Percentiles rank a stretch among this genome's conserved stretches.
phyloP scores from a whole-genome alignment of 2,113 vertebrate genomes.

The Cathartes aura region DNA sequence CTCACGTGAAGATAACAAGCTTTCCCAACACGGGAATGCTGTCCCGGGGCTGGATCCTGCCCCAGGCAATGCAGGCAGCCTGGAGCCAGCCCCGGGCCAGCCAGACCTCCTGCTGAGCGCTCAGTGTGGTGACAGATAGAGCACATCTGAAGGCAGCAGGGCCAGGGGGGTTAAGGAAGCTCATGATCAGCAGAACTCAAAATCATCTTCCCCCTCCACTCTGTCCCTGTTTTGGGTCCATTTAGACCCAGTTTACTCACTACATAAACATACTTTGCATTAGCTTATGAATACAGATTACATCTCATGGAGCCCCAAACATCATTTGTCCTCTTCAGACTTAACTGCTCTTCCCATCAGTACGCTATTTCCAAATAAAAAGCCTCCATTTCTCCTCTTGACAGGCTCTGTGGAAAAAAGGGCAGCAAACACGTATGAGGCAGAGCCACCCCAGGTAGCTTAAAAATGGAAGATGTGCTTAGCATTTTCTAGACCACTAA shows the following conservation, averaged over 20 bases:
- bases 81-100: not conserved
- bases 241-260: not conserved
- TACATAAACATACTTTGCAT: not conserved
- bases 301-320: not conserved
- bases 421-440: rapidly evolving
- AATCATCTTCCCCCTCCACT: not conserved
- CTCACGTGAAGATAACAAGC: not conserved
- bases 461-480: conserved; percentile 3
- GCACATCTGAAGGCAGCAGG: not conserved
- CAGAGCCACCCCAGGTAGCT: not conserved
- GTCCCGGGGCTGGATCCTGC: not conserved
- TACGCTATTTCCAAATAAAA: not conserved
- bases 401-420: not conserved
- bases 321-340: not conserved
- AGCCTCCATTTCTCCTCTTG: not conserved
- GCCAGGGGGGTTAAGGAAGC: rapidly evolving
- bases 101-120: not conserved
- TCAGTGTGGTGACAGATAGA: not conserved
- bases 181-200: not conserved
- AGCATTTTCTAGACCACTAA: not conserved
- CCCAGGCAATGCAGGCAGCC: not conserved
- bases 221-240: not conserved
- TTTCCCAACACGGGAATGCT: not conserved
- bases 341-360: not conserved
- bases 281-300: rapidly evolving